Conservation (phyloP, 1,140 invertebrate genomes). For the Sminthurides bifidus region DNA sequence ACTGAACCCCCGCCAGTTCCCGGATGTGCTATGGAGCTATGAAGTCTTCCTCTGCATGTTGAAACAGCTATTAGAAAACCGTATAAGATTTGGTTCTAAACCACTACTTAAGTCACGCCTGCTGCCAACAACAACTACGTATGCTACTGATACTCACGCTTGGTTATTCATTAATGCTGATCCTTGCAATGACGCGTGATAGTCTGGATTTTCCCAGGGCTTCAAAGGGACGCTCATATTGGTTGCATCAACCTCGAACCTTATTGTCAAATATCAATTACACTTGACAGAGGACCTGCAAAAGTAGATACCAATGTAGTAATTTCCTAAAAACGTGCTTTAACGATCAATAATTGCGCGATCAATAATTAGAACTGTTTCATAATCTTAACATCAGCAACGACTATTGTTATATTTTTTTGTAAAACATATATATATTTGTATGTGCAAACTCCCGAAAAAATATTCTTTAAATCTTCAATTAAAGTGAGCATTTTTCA, state of each 20-base stretch:
- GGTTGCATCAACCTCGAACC: background rate
- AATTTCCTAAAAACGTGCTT: too few relatives aligned
- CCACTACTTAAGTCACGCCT: background rate
- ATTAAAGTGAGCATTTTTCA: too few relatives aligned
- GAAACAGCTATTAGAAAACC: background rate
- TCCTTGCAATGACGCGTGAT: background rate
- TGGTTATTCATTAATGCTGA: too few relatives aligned
- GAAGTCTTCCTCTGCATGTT: constrained; percentile 22
- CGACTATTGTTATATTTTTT: too few relatives aligned
- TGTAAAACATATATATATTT: too few relatives aligned
- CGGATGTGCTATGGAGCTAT: constrained; percentile 26
- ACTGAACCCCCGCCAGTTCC: constrained; percentile 9
- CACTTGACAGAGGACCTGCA: background rate
- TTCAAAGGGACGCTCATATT: constrained; percentile 21
- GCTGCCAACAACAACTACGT: background rate
- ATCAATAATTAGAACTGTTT: too few relatives aligned
- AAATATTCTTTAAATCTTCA: too few relatives aligned
- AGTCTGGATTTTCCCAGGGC: constrained; percentile 19
- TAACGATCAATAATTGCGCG: too few relatives aligned
- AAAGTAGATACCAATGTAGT: too few relatives aligned
- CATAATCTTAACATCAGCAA: too few relatives aligned
- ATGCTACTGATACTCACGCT: background rate
- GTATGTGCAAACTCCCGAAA: too few relatives aligned
- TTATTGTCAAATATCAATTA: background rate
- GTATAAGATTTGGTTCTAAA: background rate